A percentile compares a stretch with the other conserved stretches of the same genome.
Conservation (phyloP, 2,888 invertebrate genomes). For the Rhamphomyia laevipes region DNA sequence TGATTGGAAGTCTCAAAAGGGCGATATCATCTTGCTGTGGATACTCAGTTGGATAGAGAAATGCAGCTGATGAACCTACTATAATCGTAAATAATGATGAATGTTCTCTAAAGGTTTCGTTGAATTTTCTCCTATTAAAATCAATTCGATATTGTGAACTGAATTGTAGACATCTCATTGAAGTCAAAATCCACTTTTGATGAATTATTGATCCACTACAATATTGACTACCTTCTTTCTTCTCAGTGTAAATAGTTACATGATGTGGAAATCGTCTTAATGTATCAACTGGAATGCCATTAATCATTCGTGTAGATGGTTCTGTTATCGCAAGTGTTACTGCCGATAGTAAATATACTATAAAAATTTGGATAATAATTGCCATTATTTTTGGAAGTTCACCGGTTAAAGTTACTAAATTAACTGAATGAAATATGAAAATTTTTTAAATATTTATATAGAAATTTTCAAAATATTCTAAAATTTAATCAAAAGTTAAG, state of each 20-base stretch:
- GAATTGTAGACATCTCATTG: slow-evolving; percentile 8
- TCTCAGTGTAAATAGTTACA: slow-evolving; percentile 6
- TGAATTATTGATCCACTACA: slow-evolving; percentile 16
- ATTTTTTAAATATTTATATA: too few relatives aligned
- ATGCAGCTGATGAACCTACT: slow-evolving; percentile 7
- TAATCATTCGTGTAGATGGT: slow-evolving; percentile 1
- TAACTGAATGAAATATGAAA: too few relatives aligned
- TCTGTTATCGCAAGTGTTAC: too few relatives aligned
- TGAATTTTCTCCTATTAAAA: slow-evolving; percentile 15
- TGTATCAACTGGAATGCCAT: slow-evolving; percentile 11
- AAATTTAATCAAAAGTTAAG: too few relatives aligned
- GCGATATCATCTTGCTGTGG: slow-evolving; percentile 10
- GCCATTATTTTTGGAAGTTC: too few relatives aligned
- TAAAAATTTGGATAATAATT: too few relatives aligned
- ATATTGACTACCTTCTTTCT: background rate
- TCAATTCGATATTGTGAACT: slow-evolving; percentile 6
- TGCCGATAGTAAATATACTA: too few relatives aligned
- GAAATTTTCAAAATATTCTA: too few relatives aligned
- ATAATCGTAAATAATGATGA: slow-evolving; percentile 11
- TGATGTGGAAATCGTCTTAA: slow-evolving; percentile 12
- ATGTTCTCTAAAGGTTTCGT: background rate
- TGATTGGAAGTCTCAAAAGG: slow-evolving; percentile 12
- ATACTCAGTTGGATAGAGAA: slow-evolving; percentile 4
- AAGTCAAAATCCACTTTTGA: slow-evolving; percentile 13
- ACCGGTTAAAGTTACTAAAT: too few relatives aligned